Conservation (phyloP, 1,140 invertebrate species). For the Agrilus planipennis region DNA sequence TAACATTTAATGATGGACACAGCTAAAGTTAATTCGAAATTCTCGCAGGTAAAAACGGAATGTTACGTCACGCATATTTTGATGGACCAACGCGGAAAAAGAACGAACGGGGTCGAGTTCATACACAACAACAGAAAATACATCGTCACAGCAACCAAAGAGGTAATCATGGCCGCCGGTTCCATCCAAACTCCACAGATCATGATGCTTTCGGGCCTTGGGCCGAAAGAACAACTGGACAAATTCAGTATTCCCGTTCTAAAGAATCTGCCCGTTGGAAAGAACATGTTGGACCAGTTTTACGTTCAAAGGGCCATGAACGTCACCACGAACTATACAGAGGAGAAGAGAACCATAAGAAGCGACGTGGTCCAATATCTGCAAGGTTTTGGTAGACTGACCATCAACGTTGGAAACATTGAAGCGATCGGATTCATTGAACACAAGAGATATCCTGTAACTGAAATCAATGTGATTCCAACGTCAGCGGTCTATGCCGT, state of each 20-base stretch:
- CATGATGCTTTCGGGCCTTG: no score
- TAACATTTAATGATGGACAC: no score
- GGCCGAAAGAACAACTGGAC: slow-evolving; percentile 40
- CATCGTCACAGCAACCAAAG: slow-evolving; percentile 12
- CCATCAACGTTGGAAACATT: slow-evolving; percentile 63
- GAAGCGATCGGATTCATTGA: no score
- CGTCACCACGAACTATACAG: slow-evolving; percentile 58
- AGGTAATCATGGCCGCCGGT: no score
- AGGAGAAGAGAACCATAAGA: slow-evolving; percentile 65
- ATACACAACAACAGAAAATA: slow-evolving; percentile 30
- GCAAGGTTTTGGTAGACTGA: slow-evolving; percentile 76
- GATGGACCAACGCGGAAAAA: slow-evolving; percentile 41
- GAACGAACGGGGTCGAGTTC: slow-evolving; percentile 50
- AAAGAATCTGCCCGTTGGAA: slow-evolving; percentile 54
- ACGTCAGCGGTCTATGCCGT: no score
- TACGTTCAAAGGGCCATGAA: slow-evolving; percentile 61
- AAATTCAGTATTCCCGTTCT: slow-evolving; percentile 52
- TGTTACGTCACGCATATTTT: slow-evolving; percentile 41
- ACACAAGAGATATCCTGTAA: slow-evolving; percentile 78
- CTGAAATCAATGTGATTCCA: slow-evolving; percentile 79
- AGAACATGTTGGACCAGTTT: slow-evolving; percentile 66
- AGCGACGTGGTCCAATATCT: slow-evolving; percentile 71
- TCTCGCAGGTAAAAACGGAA: no score
- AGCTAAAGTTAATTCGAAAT: no score
- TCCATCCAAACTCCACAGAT: no score